phyloP scores from a whole-genome alignment of 2,888 invertebrate species.

The Leucania comma region DNA sequence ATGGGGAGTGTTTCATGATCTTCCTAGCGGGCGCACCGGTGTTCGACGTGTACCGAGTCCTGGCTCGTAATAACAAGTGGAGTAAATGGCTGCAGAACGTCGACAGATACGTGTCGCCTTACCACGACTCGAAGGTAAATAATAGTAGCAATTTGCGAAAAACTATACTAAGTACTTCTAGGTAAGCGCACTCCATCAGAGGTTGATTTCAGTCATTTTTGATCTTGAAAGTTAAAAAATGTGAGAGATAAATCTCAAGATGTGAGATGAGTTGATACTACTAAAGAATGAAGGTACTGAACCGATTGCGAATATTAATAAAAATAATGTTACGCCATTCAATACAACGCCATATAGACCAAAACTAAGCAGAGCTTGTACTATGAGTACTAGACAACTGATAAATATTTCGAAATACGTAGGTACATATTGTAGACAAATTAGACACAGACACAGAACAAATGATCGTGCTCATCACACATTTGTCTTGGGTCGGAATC shows the following conservation, averaged over 20 bases:
- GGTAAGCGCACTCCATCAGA: no score
- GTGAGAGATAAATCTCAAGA: neutral
- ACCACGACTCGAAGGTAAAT: conserved; percentile 85
- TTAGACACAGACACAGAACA: no score
- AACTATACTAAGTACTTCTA: no score
- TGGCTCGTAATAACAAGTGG: conserved; percentile 90
- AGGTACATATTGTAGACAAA: no score
- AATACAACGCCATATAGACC: no score
- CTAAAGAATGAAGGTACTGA: neutral
- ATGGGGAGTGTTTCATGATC: conserved; percentile 92
- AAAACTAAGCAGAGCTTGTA: no score
- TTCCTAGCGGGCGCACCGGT: conserved; percentile 93
- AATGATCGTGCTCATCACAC: no score
- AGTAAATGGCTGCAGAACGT: conserved; percentile 92
- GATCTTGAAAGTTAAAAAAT: neutral
- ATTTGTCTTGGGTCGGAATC: no score
- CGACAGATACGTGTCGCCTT: conserved; percentile 92
- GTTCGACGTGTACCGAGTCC: conserved; percentile 92
- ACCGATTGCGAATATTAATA: neutral
- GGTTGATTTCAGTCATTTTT: no score
- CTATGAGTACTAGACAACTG: no score
- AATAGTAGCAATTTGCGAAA: neutral
- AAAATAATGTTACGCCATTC: no score
- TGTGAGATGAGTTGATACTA: neutral
- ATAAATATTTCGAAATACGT: no score